Evolutionary conservation across 92 coral and sea anemone species (phyloP).

Genomic region (Hydrozoanthus gracilis): DNA sequence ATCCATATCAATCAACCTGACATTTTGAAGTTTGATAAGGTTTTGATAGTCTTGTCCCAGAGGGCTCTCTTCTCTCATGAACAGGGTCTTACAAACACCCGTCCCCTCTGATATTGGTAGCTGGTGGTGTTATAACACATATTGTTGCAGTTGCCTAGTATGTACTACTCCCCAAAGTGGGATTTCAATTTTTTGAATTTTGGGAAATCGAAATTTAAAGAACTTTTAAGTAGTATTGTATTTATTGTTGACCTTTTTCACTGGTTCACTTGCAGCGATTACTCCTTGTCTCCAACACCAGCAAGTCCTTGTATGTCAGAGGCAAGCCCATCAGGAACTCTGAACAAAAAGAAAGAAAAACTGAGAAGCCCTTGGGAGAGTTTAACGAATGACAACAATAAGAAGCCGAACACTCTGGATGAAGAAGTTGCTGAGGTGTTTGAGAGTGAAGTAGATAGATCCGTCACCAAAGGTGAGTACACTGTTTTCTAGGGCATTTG

Average conservation of each 20-base stretch:
- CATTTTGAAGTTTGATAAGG: too few relatives aligned
- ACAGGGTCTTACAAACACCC: too few relatives aligned
- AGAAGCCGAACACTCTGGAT: not conserved
- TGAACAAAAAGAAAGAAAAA: slow-evolving; percentile 61
- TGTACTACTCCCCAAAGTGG: too few relatives aligned
- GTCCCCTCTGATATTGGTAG: too few relatives aligned
- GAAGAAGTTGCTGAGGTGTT: slow-evolving; percentile 43
- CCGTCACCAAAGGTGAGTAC: slow-evolving; percentile 11
- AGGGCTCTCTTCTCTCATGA: too few relatives aligned
- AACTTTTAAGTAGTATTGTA: not conserved
- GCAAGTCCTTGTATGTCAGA: slow-evolving; percentile 46
- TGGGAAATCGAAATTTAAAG: too few relatives aligned
- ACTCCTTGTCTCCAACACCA: slow-evolving; percentile 39
- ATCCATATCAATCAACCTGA: too few relatives aligned
- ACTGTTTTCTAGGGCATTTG: not conserved
- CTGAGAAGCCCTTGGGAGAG: slow-evolving; percentile 74
- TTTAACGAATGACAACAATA: not conserved
- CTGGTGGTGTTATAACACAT: too few relatives aligned
- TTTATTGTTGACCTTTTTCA: not conserved
- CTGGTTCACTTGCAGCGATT: slow-evolving; percentile 18
- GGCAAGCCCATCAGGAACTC: slow-evolving; percentile 85
- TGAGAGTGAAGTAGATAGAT: slow-evolving; percentile 11
- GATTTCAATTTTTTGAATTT: too few relatives aligned
- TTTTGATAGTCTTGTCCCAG: too few relatives aligned
- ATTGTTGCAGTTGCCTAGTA: too few relatives aligned